Percentiles rank a stretch among this genome's conserved stretches.
phyloP scores from a whole-genome alignment of 1,140 invertebrate genomes.

The Drosophila biarmipes region DNA sequence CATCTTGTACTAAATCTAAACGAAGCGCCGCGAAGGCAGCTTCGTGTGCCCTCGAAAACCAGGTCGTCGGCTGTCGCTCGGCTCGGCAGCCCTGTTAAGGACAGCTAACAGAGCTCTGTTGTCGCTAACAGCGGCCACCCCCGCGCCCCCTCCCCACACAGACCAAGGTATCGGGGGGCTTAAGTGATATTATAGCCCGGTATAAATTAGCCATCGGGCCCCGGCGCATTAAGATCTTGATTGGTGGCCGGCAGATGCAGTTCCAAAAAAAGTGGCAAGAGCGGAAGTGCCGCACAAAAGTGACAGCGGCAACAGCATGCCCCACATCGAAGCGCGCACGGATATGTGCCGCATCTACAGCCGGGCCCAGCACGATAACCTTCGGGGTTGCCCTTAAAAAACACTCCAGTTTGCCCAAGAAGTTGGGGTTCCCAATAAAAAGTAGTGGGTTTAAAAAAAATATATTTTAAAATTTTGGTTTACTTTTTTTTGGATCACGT shows the following conservation, averaged over 20 bases:
- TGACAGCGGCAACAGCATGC: conserved; percentile 28
- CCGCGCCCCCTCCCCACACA: background rate
- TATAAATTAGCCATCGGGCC: conserved; percentile 61
- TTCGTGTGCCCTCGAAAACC: conserved; percentile 29
- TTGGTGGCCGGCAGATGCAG: conserved; percentile 76
- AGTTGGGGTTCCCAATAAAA: too few relatives aligned
- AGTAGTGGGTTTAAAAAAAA: too few relatives aligned
- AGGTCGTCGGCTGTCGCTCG: conserved; percentile 35
- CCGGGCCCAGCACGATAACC: background rate
- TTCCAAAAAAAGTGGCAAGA: background rate
- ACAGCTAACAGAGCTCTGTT: conserved; percentile 22
- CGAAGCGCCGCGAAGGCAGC: conserved; percentile 15
- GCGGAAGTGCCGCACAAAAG: conserved; percentile 47
- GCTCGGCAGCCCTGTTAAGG: conserved; percentile 17
- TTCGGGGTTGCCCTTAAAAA: too few relatives aligned
- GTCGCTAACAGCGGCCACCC: conserved; percentile 18
- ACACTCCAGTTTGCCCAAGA: too few relatives aligned
- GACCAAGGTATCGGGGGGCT: conserved; percentile 10
- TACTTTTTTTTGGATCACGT: too few relatives aligned
- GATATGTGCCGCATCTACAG: background rate
- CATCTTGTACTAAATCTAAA: conserved; percentile 39
- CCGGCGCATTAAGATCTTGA: conserved; percentile 64
- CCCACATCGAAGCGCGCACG: conserved; percentile 27
- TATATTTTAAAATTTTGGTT: too few relatives aligned
- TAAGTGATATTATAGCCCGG: conserved; percentile 62